Percentiles rank a stretch among this genome's conserved stretches.
These are phyloP conservation scores for Epizoanthus stellaris DNA, from an alignment of 92 coral and sea anemone genomes.

Conservation along the genomic window DNA sequence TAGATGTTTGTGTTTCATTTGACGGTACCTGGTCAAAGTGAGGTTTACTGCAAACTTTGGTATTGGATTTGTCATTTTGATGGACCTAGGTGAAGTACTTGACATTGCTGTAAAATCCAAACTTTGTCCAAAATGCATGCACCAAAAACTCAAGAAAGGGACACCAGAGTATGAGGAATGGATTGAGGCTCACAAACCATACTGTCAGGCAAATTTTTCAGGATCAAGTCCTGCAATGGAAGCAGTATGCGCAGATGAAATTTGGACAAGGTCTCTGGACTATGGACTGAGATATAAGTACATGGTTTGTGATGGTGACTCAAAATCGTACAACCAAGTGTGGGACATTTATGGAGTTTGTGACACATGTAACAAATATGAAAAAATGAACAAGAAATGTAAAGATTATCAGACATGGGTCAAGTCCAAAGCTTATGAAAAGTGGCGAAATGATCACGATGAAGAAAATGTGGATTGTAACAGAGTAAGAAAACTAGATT, in stretches of 20 bases:
- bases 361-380: conserved; percentile 39
- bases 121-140: neutral
- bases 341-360: conserved; percentile 53
- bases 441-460: conserved; percentile 22
- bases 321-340: conserved; percentile 36
- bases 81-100: conserved; percentile 8
- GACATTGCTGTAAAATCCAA: neutral
- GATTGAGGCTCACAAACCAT: neutral
- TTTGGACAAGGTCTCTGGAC: conserved; percentile 26
- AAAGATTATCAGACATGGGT: conserved; percentile 11
- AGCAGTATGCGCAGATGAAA: neutral
- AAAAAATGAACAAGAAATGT: conserved; percentile 11
- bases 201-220: neutral
- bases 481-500: conserved; percentile 28
- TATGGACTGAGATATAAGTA: conserved; percentile 24
- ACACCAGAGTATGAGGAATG: neutral
- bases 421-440: neutral
- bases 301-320: conserved; percentile 50
- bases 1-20: conserved; percentile 11
- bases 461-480: neutral
- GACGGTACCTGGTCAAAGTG: conserved; percentile 32
- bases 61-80: conserved; percentile 2
- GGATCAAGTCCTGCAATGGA: conserved; percentile 30
- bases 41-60: conserved; percentile 10
- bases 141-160: neutral